Conservation (phyloP, 2,113 vertebrate genomes). For the Sarotherodon lohbergeri region DNA sequence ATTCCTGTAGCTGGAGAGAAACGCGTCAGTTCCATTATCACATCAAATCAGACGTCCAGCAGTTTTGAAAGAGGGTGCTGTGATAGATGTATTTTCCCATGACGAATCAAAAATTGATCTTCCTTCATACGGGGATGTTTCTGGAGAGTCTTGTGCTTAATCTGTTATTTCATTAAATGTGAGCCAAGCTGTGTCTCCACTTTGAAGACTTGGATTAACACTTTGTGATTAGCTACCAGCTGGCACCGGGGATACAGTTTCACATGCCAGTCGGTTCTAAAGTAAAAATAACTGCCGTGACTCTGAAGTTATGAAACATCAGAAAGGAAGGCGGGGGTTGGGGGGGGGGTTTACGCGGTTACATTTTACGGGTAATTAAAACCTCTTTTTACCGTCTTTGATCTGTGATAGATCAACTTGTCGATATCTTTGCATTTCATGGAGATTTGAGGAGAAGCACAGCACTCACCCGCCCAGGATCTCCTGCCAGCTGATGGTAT, state of each 20-base stretch:
- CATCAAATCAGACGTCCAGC: not conserved
- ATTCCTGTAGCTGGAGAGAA: not conserved
- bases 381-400: constrained; percentile 6
- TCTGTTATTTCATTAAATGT: constrained; percentile 65
- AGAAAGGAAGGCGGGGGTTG: not conserved
- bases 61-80: not conserved
- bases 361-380: constrained; percentile 20
- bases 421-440: not conserved
- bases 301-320: constrained; percentile 68
- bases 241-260: constrained; percentile 69
- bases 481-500: constrained; percentile 85
- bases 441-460: not conserved
- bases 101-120: constrained; percentile 26
- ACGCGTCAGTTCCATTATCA: not conserved
- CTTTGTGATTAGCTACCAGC: constrained; percentile 73
- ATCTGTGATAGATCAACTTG: constrained; percentile 4
- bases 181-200: constrained; percentile 43
- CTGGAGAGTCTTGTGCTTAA: not conserved
- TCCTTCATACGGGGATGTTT: constrained; percentile 13
- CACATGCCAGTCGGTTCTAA: constrained; percentile 65
- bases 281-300: constrained; percentile 74
- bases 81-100: not conserved
- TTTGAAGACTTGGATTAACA: constrained; percentile 75
- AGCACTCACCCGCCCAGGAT: constrained; percentile 87
- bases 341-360: constrained; percentile 34